Evolutionary conservation across 2,797 vertebrate genomes (phyloP), one percentile per base, ranked within the genome.

Genomic region (Propithecus perrieri): DNA sequence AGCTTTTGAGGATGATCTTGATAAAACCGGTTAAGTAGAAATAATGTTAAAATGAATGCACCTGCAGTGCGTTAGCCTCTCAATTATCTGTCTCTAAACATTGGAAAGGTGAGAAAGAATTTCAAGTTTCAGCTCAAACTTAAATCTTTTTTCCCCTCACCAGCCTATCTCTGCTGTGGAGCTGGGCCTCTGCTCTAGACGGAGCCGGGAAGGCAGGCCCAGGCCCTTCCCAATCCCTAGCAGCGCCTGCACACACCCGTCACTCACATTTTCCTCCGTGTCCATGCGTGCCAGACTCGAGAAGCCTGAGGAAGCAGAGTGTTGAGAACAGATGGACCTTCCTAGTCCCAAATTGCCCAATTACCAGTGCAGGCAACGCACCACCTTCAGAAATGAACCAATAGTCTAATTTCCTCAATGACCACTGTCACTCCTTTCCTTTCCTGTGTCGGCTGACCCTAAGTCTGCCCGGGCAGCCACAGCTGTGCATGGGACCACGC

Each of bases 1-100:
- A 86, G 53, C 46, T 78, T 53, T 65, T 46, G 48, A 85, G 50
- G 50, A 48, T n/a, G 81, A 91, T 95, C 69, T 59, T 80, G 53
- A 41, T 69, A 85, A 69, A 76, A 85, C 48, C 43, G 38, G 4
- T 33, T 8, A 38, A 79, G n/a, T 55, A 22, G 85, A 20, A 91
- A 79, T 86, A 57, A 46, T 35, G 48, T 85, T 85, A 38, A 55
- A 63, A 38, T 14, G 65, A 74, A 33, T 6, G n/a, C 33, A 61
- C 18, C 7, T 26, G 22, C 43, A 43, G n/a, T 14, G 9, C 26
- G 2, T 71, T 53, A 15, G 28, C 38, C 33, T n/a, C 41, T 85
- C 41, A 33, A n/a, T 43, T 41, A 26, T 6, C 61, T 48, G 30
- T 28, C 12, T 4, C 43, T 67, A 26, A 63, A 43, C 30, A 11